These are phyloP conservation scores for Ennomos quercinarius DNA, from an alignment of 2,888 invertebrate genomes.

Conservation along the genomic window DNA sequence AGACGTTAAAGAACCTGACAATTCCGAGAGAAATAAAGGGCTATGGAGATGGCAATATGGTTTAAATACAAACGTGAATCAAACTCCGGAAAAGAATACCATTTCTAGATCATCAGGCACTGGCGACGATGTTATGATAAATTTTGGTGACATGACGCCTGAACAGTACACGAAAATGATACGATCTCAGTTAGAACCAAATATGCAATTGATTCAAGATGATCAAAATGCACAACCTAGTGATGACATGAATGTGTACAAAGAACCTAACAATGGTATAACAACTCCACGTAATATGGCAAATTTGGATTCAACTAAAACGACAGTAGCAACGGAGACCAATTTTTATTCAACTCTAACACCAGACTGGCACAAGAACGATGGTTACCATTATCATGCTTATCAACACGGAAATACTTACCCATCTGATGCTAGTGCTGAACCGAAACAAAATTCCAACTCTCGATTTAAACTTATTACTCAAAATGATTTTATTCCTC, in stretches of 20 bases:
- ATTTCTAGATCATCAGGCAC: constrained; percentile 76
- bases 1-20: constrained; percentile 63
- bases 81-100: constrained; percentile 65
- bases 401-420: constrained; percentile 17
- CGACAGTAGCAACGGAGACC: constrained; percentile 22
- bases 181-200: constrained; percentile 59
- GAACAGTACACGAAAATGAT: constrained; percentile 75
- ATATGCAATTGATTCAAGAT: constrained; percentile 30
- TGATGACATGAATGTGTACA: constrained; percentile 25
- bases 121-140: constrained; percentile 74
- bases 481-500: constrained; percentile 58
- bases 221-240: constrained; percentile 36
- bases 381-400: constrained; percentile 20
- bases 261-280: constrained; percentile 27
- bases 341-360: constrained; percentile 22
- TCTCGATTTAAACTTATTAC: constrained; percentile 57
- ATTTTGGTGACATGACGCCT: constrained; percentile 76
- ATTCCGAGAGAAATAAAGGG: constrained; percentile 66
- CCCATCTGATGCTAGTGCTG: constrained; percentile 14
- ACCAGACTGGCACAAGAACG: constrained; percentile 28
- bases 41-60: constrained; percentile 82
- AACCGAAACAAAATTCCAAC: constrained; percentile 33
- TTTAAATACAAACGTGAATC: constrained; percentile 62
- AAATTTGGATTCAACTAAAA: constrained; percentile 9
- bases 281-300: constrained; percentile 17